Base-by-base conservation (phyloP, 2,797 vertebrate genomes). In the Pantherophis alleghaniensis region DNA sequence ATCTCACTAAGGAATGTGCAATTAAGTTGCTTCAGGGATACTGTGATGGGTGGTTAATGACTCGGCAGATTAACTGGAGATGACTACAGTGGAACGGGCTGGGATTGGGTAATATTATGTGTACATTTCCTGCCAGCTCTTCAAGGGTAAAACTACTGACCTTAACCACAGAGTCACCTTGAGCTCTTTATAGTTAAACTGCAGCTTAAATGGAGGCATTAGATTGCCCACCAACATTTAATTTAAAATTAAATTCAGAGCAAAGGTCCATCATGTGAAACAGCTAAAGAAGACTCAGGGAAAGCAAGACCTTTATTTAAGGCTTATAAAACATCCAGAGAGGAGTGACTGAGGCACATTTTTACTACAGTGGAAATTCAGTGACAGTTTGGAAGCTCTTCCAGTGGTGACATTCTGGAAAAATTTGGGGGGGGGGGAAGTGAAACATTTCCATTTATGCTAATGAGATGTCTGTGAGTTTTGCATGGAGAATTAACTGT, bases 21-120 rank as follows among this genome's bases (percentile, higher is more conserved):
- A 90, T 53, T 90, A 88, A 79, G 69, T 95, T 96, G 95, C 90
- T 91, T 79, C 94, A 92, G 93, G 94, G 94, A 91, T 86, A 32
- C 95, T 94, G 95, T 91, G 95, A 95, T 94, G 56, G 96, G 96
- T 97, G 93, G 98, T 98, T 98, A 96, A 12, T 96, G 97, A 97
- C 95, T 95, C 90, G 96, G 97, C 97, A 98, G 95, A 95, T 95
- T 97, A 96, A 95, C 95, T 94, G 95, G 93, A 94, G 94, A 83
- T 0, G 16, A 93, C 91, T 95, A 87, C 79, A 91, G 95, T 97
- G 98, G 97, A 97, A 98, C 97, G 98, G 96, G 95, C 95, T 93
- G 86, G 90, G 91, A 95, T 97, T 98, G 98, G 97, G 97, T 97
- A 98, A 98, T 96, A 97, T 96, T 91, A 90, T 93, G 18, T 96